Evolutionary conservation across 2,888 invertebrate species (phyloP).

Genomic region (Craniophora ligustri): DNA sequence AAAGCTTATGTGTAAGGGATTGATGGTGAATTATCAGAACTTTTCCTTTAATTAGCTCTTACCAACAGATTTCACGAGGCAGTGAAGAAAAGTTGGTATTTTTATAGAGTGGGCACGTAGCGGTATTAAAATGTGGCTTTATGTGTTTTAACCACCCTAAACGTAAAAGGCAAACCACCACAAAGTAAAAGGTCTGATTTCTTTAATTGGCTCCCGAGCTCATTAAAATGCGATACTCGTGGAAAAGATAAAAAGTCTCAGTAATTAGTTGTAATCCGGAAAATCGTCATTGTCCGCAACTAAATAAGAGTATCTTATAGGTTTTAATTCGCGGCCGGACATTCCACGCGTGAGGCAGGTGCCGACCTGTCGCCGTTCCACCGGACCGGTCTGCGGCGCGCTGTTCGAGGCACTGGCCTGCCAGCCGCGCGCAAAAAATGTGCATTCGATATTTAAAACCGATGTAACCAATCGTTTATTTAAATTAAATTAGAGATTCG

Average conservation of each 20-base stretch:
- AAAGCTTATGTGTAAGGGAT: too few relatives aligned
- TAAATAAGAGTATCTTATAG: constrained; percentile 57
- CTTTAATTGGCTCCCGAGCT: constrained; percentile 43
- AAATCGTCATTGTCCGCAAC: constrained; percentile 61
- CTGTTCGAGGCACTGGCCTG: constrained; percentile 57
- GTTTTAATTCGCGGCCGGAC: constrained; percentile 74
- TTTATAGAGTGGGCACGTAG: background rate
- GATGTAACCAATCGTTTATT: constrained; percentile 52
- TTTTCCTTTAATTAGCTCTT: too few relatives aligned
- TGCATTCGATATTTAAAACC: constrained; percentile 63
- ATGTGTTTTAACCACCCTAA: too few relatives aligned
- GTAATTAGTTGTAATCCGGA: constrained; percentile 63
- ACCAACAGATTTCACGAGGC: too few relatives aligned
- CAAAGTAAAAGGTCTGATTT: constrained; percentile 33
- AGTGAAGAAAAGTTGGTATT: background rate
- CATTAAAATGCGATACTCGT: constrained; percentile 50
- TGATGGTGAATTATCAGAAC: too few relatives aligned
- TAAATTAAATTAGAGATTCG: constrained; percentile 36
- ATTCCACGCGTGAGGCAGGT: constrained; percentile 79
- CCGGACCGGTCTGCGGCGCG: constrained; percentile 68
- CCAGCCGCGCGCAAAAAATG: constrained; percentile 61
- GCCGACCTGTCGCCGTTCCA: constrained; percentile 76
- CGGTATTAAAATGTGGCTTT: too few relatives aligned
- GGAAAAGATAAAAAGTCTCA: constrained; percentile 46
- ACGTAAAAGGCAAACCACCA: constrained; percentile 18